A percentile compares a stretch with the other conserved stretches of the same genome.
Conservation (phyloP, 2,113 vertebrate species). For the Gobiocypris rarus region DNA sequence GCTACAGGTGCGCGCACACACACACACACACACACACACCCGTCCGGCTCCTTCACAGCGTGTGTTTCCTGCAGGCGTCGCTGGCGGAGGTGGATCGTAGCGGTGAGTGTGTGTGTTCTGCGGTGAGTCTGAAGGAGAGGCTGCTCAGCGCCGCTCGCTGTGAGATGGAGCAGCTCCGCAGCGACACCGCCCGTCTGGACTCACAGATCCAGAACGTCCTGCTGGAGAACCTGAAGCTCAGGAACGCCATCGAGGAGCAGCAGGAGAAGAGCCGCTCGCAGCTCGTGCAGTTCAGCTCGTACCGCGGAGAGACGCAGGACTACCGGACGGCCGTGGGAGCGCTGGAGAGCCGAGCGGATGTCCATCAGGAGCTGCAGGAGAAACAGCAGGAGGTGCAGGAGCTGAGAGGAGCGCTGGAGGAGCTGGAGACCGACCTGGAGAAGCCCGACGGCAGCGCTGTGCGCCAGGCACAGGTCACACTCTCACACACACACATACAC, state of each 20-base stretch:
- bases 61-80: conserved; percentile 40
- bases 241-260: conserved; percentile 52
- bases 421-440: conserved; percentile 64
- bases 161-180: conserved; percentile 56
- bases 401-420: conserved; percentile 60
- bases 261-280: conserved; percentile 44
- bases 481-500: too few species aligned
- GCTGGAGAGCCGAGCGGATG: conserved; percentile 54
- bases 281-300: conserved; percentile 53
- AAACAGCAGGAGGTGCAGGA: conserved; percentile 58
- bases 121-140: conserved; percentile 58
- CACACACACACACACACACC: too few species aligned
- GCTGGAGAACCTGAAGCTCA: conserved; percentile 60
- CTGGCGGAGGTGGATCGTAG: conserved; percentile 60
- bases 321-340: conserved; percentile 59
- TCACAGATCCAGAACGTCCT: conserved; percentile 46
- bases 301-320: conserved; percentile 66
- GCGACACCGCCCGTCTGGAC: conserved; percentile 24
- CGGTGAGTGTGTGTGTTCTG: conserved; percentile 40
- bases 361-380: conserved; percentile 62
- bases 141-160: conserved; percentile 54
- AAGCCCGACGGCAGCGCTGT: conserved; percentile 64
- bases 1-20: background rate
- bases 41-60: too few species aligned
- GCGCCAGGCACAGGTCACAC: conserved; percentile 63